Base-by-base conservation (phyloP, 2,113 vertebrate genomes). In the Uria aalge region DNA sequence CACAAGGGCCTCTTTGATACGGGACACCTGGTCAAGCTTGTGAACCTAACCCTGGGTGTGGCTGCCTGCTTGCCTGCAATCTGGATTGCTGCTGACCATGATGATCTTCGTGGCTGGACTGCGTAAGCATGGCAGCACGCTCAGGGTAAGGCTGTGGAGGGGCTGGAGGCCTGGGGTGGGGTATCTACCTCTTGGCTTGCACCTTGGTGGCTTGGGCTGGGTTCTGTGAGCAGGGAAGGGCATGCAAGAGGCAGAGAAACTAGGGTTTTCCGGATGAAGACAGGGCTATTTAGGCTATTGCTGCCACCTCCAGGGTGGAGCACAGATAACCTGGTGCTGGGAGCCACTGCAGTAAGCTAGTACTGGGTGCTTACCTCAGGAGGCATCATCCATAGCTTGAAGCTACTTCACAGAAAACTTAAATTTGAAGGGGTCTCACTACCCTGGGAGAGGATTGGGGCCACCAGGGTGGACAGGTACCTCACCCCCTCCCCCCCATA, bases 1-100 rank as follows among this genome's bases (percentile, higher is more conserved):
- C 74, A 52, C 38, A 93, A 69, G 80, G 90, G 97, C 66, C 94
- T 98, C 27, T 97, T 98, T 5, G 96, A 97, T 15, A 98, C 62
- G 0, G 93, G 97, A 11, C 95, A 92, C 41, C 93, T 96, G 15
- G 52, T 97, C 50, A 87, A 23, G 72, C 56, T 94, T 20, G n/a
- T 3, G 0, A 97, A 98, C 8, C 82, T 97, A 73, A 96, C 29
- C 13, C 93, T 98, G 92, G 97, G 97, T 15, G 67, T 56, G 0
- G 52, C 59, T 4, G 52, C 22, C 26, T 98, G 98, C 21, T 9
- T 8, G 18, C 63, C 88, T 2, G 9, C 1, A 0, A 12, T 1
- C 41, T 2, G 2, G 36, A 57, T 8, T 0, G 1, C 79, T 26
- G 12, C 41, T 4, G 85, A 32, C 0, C 5, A 5, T 0, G 0